These are phyloP conservation scores for Rambutsinella grinnellia DNA, from an alignment of 2,888 invertebrate genomes.

Conservation along the genomic window DNA sequence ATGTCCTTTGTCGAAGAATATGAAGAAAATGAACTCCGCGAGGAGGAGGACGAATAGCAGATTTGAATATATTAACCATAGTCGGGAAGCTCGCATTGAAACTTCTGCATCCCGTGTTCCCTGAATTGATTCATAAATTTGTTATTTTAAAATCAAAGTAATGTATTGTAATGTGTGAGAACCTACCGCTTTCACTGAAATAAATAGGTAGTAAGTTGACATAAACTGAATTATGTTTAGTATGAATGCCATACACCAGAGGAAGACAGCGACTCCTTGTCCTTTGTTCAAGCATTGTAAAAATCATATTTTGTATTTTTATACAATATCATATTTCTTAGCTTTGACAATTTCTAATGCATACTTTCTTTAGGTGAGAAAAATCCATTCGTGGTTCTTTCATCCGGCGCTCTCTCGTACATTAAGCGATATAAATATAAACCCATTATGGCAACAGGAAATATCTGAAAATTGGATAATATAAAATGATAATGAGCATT, in stretches of 20 bases:
- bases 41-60: conserved; percentile 46
- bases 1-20: conserved; percentile 51
- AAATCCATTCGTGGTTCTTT: conserved; percentile 36
- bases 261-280: conserved; percentile 39
- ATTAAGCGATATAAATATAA: conserved; percentile 40
- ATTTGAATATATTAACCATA: conserved; percentile 50
- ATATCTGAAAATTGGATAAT: conserved; percentile 12
- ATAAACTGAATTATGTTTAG: conserved; percentile 45
- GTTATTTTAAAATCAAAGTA: not conserved
- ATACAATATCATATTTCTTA: not conserved
- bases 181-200: conserved; percentile 44
- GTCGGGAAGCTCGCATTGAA: conserved; percentile 15
- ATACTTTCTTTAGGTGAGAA: conserved; percentile 46
- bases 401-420: conserved; percentile 31
- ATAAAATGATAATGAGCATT: too few species aligned
- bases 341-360: not conserved
- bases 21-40: conserved; percentile 48
- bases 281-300: conserved; percentile 11
- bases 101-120: conserved; percentile 34
- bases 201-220: conserved; percentile 39
- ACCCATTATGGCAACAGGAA: conserved; percentile 36
- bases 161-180: not conserved
- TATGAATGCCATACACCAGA: conserved; percentile 48
- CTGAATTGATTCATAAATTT: conserved; percentile 17
- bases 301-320: not conserved